Evolutionary conservation across 2,888 invertebrate genomes (phyloP), one percentile per base, ranked within the genome.

Genomic region (Drosophila formosana): DNA sequence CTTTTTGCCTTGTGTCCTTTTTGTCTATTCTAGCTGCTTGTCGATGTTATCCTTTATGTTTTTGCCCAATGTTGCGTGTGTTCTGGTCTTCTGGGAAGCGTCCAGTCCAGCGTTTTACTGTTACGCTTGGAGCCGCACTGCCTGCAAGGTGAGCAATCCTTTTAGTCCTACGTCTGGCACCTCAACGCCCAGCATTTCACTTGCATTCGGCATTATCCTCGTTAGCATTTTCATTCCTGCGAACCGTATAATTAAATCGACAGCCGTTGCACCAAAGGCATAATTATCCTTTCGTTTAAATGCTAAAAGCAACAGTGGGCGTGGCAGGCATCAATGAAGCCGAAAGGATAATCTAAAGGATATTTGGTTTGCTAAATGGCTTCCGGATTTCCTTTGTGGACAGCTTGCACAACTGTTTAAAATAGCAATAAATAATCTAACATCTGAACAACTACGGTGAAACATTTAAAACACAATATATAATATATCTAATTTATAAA

Each of bases 271-370:
- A 57, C 55, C 26, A 43, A 63, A 57, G 34, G 45, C 39, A 50
- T 49, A 63, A 76, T 74, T 81, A 70, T 67, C 49, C 49, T 66
- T 58, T 67, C 63, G 58, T 57, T 51, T 11, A 41, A 32, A 6
- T 25, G 30, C 28, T 13, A 18, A n/a, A 26, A 49, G 23, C 7
- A 11, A 46, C n/a, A 5, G 2, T 6, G 1, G 39, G 39, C 39
- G 13, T n/a, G 6, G 5, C 39, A 13, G 39, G 13, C 39, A 39
- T 60, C 75, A 77, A 7, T 47, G 73, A 78, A 77, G 79, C 61
- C 85, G 23, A 25, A 85, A 89, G 85, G 80, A 86, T 73, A 80
- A 82, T 76, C 79, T 80, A 69, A 87, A 90, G 87, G 82, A 82
- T 90, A 82, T 90, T 90, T 89, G 89, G 88, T 77, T 87, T 86